phyloP scores from a whole-genome alignment of 2,113 vertebrate genomes.

The Thunnus maccoyii region DNA sequence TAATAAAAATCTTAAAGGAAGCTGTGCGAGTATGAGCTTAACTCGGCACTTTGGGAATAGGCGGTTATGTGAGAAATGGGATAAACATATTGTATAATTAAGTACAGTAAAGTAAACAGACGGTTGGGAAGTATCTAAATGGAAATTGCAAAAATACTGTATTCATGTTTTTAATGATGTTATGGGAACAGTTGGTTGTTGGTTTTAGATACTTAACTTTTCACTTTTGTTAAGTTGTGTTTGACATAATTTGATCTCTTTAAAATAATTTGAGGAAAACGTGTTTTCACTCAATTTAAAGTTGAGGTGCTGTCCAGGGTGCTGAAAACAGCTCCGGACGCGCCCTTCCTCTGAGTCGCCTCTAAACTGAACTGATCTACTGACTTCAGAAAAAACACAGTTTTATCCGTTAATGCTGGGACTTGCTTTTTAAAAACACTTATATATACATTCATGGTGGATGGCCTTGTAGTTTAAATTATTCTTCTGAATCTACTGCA shows the following conservation, averaged over 20 bases:
- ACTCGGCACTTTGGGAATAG: background rate
- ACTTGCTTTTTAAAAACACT: background rate
- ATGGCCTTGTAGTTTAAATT: background rate
- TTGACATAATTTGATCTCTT: background rate
- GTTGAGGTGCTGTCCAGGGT: constrained; percentile 63
- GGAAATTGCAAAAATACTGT: background rate
- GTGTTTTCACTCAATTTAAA: background rate
- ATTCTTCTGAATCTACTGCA: background rate
- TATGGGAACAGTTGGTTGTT: background rate
- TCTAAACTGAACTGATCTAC: background rate
- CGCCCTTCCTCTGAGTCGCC: constrained; percentile 16
- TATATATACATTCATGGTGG: background rate
- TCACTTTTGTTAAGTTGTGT: background rate
- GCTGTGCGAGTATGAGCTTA: background rate
- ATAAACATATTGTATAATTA: background rate
- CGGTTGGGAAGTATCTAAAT: background rate
- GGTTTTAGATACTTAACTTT: background rate
- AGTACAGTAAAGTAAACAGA: background rate
- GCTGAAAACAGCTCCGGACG: constrained; percentile 52
- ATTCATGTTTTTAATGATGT: background rate
- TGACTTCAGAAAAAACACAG: too few species aligned
- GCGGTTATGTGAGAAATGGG: background rate
- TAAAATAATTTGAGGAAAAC: background rate
- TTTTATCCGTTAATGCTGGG: background rate
- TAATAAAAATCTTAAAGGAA: background rate